phyloP scores from a whole-genome alignment of 2,888 invertebrate genomes.

The Leucozona laternaria region DNA sequence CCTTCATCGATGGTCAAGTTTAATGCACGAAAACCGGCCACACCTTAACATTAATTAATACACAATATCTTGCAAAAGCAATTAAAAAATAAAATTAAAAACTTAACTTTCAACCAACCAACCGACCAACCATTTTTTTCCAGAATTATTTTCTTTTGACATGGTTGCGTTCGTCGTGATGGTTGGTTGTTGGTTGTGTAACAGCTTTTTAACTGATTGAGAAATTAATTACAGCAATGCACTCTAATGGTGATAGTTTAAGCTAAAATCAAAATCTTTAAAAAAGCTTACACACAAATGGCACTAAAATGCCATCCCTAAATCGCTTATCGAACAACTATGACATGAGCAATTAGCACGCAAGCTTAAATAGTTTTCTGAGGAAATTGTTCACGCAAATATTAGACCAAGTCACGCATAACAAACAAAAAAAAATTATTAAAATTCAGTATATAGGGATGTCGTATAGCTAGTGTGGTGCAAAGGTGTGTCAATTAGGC shows the following conservation, averaged over 20 bases:
- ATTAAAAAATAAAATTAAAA: conserved; percentile 18
- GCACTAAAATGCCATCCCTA: background rate
- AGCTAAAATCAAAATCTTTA: background rate
- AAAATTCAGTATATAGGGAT: background rate
- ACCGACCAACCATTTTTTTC: background rate
- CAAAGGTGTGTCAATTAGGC: conserved; percentile 8
- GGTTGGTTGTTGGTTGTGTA: background rate
- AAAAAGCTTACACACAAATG: background rate
- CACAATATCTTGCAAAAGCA: conserved; percentile 8
- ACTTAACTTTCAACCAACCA: background rate
- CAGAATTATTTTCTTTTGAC: conserved; percentile 7
- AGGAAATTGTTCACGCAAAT: background rate
- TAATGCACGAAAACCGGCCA: background rate
- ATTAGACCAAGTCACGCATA: conserved; percentile 4
- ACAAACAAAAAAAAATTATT: background rate
- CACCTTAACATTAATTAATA: conserved; percentile 18
- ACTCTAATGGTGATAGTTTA: background rate
- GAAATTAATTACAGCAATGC: conserved; percentile 22
- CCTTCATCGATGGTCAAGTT: conserved; percentile 3
- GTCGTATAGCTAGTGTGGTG: background rate
- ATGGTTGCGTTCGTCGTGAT: background rate
- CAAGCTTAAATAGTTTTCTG: background rate
- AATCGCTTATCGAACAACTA: conserved; percentile 18
- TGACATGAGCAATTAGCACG: background rate
- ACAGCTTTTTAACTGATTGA: conserved; percentile 11